These are phyloP conservation scores for Rhyzopertha dominica DNA, from an alignment of 1,140 invertebrate species.

Conservation along the genomic window DNA sequence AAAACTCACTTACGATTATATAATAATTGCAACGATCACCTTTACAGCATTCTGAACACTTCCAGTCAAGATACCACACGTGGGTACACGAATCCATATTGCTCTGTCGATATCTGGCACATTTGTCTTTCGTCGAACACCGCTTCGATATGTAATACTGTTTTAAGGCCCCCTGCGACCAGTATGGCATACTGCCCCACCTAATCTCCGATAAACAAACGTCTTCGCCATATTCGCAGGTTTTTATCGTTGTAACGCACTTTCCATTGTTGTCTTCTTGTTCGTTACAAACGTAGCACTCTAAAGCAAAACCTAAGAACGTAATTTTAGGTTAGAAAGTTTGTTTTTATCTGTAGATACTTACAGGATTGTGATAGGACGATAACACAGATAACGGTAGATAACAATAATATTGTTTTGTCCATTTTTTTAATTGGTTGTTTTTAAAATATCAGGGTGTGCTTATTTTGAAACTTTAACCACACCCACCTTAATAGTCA, in stretches of 20 bases:
- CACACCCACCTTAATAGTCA: no score
- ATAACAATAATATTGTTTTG: no score
- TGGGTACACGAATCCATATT: slow-evolving; percentile 81
- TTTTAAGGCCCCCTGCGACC: slow-evolving; percentile 87
- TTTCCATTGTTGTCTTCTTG: slow-evolving; percentile 93
- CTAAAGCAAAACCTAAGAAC: slow-evolving; percentile 68
- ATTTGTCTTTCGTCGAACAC: slow-evolving; percentile 78
- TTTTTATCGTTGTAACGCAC: slow-evolving; percentile 86
- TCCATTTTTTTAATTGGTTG: no score
- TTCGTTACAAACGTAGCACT: slow-evolving; percentile 91
- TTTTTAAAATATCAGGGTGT: no score
- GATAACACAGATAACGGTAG: no score
- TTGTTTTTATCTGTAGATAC: no score
- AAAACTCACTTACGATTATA: slow-evolving; percentile 92
- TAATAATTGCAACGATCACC: slow-evolving; percentile 97
- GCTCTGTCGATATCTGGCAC: slow-evolving; percentile 60
- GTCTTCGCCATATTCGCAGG: slow-evolving; percentile 82
- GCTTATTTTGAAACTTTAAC: no score
- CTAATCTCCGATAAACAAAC: slow-evolving; percentile 82
- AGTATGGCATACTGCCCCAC: slow-evolving; percentile 93
- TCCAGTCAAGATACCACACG: slow-evolving; percentile 98
- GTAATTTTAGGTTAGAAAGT: no score
- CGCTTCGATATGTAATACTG: slow-evolving; percentile 92
- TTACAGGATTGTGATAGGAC: no score
- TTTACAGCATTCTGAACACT: slow-evolving; percentile 93